Base-by-base conservation (phyloP, 2,797 vertebrate species). In the Spea hammondii region DNA sequence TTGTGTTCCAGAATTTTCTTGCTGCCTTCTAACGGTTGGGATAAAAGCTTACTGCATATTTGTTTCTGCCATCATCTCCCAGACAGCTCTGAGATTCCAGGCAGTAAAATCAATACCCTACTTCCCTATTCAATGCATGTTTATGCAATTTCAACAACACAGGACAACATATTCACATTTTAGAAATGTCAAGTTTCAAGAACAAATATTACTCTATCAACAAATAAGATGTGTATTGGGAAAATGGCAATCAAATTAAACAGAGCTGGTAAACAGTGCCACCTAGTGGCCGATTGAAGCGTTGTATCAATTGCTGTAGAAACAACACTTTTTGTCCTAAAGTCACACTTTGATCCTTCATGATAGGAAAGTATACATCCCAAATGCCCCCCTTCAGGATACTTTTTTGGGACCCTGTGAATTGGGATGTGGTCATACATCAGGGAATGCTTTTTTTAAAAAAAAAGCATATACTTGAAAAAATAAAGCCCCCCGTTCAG, bases 151-250 rank as follows among this genome's bases (percentile, higher is more conserved):
- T 79, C 65, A 73, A 79, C 65, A 79, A 68, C 54, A 69, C 65
- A 79, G 54, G 72, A 51, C 55, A 64, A 65, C 65, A 79, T 74
- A 79, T 79, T 69, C 78, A 79, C 71, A 74, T 79, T 79, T 79
- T 73, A 74, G 57, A 74, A 79, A 79, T 79, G 78, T 79, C 78
- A 79, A 70, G 65, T 68, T 79, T 64, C 11, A n/a, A 65, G 45
- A 74, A 74, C 65, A 79, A 79, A 79, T 79, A 74, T 79, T 79
- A 78, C 60, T 79, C 13, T 46, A 69, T 48, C 53, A 54, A 59
- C 54, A 69, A 69, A 62, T 57, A 70, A 59, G 55, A 79, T 69
- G 57, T 69, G 55, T 57, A 32, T 54, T 54, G 65, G 46, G 17
- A 74, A 69, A 74, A 74, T 68, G 65, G 54, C 48, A 78, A 70